Base-by-base conservation (phyloP, 1,140 invertebrate genomes). In the Drosophila sp. region DNA sequence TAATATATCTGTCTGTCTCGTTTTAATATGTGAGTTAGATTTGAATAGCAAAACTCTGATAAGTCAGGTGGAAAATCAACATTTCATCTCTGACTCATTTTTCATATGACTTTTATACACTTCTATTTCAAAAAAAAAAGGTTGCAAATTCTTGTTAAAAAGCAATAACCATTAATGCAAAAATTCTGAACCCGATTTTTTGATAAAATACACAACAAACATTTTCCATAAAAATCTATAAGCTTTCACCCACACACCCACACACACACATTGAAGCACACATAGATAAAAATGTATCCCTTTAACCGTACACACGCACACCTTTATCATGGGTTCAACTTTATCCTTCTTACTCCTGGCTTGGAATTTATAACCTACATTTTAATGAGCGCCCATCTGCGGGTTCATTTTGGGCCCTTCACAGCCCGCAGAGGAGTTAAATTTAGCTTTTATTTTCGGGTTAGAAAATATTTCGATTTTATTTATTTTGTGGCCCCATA, bases 401-500 rank as follows among this genome's bases (percentile, higher is more conserved):
- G 56, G 56, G 56, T 58, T 58, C 56, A 32, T 58, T 58, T 58
- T 54, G 50, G 56, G 35, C 1, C 30, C 7, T 58, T 35, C 17
- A 4, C 30, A 58, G n/a, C 73, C 72, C 73, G 73, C 73, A 76
- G 41, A n/a, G 54, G 60, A 70, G 69, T 76, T 76, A 76, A 76
- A 76, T 76, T 72, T 63, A 50, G 41, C n/a, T 38, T 32, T 17
- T 55, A 32, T 27, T 32, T n/a, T 38, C 70, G 54, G 62, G 63
- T 62, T 66, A 54, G 62, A 56, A 85, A 82, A 81, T 65, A 75
- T 78, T 71, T 81, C 40, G 74, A 81, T 86, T 85, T 86, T 81
- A 77, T 85, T 85, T 86, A 74, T 71, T 78, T 69, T 85, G 81
- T 71, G 81, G 81, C 64, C 81, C 81, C 79, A 86, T 86, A 85